Conservation (phyloP, 1,140 invertebrate species). For the Calosoma granatense region DNA sequence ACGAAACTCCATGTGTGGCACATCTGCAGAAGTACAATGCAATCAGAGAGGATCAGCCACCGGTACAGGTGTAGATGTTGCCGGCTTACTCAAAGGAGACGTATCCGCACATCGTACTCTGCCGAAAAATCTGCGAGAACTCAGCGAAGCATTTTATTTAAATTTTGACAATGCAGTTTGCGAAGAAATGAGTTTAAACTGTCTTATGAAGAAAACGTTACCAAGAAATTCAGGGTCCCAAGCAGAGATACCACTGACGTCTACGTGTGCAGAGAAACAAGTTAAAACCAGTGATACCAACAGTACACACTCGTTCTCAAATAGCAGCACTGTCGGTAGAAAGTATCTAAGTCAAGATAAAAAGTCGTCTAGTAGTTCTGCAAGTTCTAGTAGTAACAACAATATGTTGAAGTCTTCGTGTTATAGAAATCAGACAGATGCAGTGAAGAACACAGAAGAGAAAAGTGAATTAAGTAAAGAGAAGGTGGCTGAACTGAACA, state of each 20-base stretch:
- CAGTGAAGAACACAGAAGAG: neutral
- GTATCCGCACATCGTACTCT: slow-evolving; percentile 20
- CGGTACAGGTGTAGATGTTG: neutral
- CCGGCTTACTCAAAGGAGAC: neutral
- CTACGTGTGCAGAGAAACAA: neutral
- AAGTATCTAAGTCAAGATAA: neutral
- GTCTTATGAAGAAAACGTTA: neutral
- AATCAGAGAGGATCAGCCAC: neutral
- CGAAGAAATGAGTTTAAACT: neutral
- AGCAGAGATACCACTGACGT: slow-evolving; percentile 1
- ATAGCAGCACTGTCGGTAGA: neutral
- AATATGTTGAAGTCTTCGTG: neutral
- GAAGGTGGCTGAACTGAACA: neutral
- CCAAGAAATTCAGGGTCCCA: slow-evolving; percentile 1
- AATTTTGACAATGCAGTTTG: slow-evolving; percentile 2
- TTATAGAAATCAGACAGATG: neutral
- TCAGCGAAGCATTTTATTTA: slow-evolving; percentile 10
- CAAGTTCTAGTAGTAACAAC: neutral
- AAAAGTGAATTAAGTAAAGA: neutral
- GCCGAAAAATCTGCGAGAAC: slow-evolving; percentile 24
- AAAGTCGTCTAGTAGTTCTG: neutral
- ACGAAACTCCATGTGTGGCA: neutral
- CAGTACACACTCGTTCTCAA: neutral
- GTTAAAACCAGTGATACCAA: slow-evolving; percentile 8
- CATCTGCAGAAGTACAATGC: no score